These are phyloP conservation scores for Ylistrum balloti DNA, from an alignment of 1,140 invertebrate genomes.

Conservation along the genomic window DNA sequence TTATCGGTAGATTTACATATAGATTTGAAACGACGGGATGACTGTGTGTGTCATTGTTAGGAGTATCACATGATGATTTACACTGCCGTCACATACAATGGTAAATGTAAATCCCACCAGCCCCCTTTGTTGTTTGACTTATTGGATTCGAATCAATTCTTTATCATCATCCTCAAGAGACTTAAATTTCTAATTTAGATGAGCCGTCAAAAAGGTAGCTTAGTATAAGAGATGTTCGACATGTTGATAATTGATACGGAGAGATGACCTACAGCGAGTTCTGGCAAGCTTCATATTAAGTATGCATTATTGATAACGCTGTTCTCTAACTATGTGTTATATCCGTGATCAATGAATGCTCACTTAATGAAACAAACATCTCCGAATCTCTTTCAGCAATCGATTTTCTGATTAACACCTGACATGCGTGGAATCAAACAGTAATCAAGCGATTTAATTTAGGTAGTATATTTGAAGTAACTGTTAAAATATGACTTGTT, in stretches of 20 bases:
- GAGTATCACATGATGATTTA: neutral
- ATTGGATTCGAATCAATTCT: neutral
- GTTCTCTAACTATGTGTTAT: neutral
- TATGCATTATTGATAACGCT: neutral
- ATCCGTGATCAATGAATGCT: neutral
- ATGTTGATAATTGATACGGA: neutral
- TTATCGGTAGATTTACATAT: no score
- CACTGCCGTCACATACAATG: neutral
- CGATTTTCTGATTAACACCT: no score
- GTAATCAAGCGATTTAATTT: no score
- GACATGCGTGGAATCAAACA: no score
- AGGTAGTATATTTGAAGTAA: no score
- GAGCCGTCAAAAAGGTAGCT: neutral
- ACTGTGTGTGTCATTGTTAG: neutral
- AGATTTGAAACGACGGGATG: no score
- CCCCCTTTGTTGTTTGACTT: neutral
- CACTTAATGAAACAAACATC: no score
- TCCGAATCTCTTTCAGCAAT: no score
- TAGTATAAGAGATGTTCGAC: neutral
- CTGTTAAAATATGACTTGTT: no score
- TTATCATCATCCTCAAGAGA: neutral
- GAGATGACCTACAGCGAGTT: neutral
- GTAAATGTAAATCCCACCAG: neutral
- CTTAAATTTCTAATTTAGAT: neutral
- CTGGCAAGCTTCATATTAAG: neutral